Evolutionary conservation across 2,797 vertebrate species (phyloP).

Genomic region (Sebastes kiyomatsui): DNA sequence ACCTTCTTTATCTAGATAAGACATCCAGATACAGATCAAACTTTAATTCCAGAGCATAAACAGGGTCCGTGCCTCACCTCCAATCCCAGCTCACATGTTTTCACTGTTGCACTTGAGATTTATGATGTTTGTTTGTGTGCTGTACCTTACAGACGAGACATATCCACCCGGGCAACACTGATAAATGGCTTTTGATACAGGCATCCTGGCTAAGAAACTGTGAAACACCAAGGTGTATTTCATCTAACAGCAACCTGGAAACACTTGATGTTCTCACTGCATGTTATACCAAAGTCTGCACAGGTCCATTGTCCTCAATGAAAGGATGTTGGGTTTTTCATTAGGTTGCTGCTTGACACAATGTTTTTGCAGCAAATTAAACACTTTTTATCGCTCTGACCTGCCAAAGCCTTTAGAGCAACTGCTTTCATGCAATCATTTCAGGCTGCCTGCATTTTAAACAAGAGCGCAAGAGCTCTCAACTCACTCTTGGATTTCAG

Average conservation of each 20-base stretch:
- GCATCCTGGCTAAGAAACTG: slow-evolving; percentile 5
- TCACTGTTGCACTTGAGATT: slow-evolving; percentile 4
- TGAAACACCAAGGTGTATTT: slow-evolving; percentile 23
- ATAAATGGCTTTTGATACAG: slow-evolving; percentile 43
- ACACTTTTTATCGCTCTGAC: slow-evolving; percentile 7
- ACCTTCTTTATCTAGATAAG: slow-evolving; percentile 26
- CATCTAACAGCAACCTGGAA: slow-evolving; percentile 23
- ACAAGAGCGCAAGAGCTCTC: not conserved
- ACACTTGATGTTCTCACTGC: not conserved
- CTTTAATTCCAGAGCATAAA: slow-evolving; percentile 18
- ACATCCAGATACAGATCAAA: slow-evolving; percentile 37
- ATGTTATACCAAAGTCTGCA: slow-evolving; percentile 2
- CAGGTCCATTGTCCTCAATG: slow-evolving; percentile 5
- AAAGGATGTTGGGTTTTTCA: slow-evolving; percentile 22
- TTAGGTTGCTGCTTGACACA: not conserved
- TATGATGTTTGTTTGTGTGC: slow-evolving; percentile 40
- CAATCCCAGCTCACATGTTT: slow-evolving; percentile 1
- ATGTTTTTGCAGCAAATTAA: slow-evolving; percentile 22
- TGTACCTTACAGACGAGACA: slow-evolving; percentile 39
- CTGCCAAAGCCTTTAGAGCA: slow-evolving; percentile 13
- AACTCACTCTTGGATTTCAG: not conserved
- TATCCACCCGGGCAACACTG: slow-evolving; percentile 34
- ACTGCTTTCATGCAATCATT: slow-evolving; percentile 12
- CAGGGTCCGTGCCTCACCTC: not conserved
- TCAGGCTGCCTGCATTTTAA: slow-evolving; percentile 3